Conservation (phyloP, 2,888 invertebrate species). For the Perithous albicinctus region DNA sequence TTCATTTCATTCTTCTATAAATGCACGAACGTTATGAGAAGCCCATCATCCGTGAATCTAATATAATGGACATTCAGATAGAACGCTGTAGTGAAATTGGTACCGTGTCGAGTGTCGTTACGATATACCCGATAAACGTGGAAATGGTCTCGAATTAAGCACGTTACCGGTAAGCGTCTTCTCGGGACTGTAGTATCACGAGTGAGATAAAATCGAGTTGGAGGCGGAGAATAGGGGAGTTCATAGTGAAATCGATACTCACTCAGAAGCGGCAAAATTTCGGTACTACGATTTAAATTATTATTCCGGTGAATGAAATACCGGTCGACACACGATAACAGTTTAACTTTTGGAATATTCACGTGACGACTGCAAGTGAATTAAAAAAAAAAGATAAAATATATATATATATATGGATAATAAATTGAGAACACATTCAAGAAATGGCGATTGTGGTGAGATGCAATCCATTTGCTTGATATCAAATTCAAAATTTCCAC, state of each 20-base stretch:
- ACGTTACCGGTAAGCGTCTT: not conserved
- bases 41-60: no score
- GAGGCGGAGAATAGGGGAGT: not conserved
- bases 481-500: not conserved
- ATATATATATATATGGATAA: not conserved
- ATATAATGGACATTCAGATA: constrained; percentile 55
- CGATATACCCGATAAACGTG: constrained; percentile 45
- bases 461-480: constrained; percentile 38
- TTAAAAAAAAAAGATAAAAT: not conserved
- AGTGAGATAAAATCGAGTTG: no score
- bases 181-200: no score
- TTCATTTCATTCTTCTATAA: no score
- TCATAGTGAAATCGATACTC: not conserved
- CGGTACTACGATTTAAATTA: no score
- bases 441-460: constrained; percentile 36
- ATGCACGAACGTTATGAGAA: no score
- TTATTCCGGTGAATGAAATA: no score
- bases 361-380: constrained; percentile 1
- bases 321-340: not conserved
- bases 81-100: constrained; percentile 1
- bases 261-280: no score
- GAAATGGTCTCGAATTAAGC: constrained; percentile 27
- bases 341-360: not conserved
- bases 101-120: constrained; percentile 28
- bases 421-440: not conserved